A percentile compares a stretch with the other conserved stretches of the same genome.
phyloP scores from a whole-genome alignment of 2,797 vertebrate genomes.

The Lagorchestes hirsutus region DNA sequence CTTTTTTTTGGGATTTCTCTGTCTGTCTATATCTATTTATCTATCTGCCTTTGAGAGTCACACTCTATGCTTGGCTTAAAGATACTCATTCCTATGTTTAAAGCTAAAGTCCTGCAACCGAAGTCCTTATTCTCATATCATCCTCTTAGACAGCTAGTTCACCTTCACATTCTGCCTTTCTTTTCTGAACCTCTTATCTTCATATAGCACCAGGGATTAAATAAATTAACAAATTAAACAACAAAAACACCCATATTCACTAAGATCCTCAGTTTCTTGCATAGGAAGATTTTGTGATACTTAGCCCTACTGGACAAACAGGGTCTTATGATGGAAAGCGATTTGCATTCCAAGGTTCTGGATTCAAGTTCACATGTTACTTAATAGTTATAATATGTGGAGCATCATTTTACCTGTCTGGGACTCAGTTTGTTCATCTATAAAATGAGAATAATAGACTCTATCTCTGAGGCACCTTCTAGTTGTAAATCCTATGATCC shows the following conservation, averaged over 20 bases:
- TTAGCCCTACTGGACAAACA: background rate
- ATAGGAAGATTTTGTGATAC: background rate
- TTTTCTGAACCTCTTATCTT: background rate
- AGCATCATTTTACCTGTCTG: background rate
- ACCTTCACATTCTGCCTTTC: background rate
- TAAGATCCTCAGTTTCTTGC: background rate
- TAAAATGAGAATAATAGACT: background rate
- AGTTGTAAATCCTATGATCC: background rate
- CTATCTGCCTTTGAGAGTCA: background rate
- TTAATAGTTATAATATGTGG: background rate
- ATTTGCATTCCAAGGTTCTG: background rate
- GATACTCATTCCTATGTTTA: background rate
- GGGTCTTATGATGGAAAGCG: background rate
- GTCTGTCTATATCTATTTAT: no score
- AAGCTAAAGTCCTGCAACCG: background rate
- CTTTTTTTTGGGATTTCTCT: no score
- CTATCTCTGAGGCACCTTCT: background rate
- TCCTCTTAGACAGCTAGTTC: background rate
- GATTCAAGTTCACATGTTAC: background rate
- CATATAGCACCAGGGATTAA: background rate
- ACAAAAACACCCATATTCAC: background rate
- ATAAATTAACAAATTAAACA: background rate
- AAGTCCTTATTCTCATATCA: background rate
- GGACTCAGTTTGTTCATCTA: background rate
- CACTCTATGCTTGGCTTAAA: background rate